Evolutionary conservation across 2,113 vertebrate species (phyloP).

Genomic region (Proterorhinus semilunaris): DNA sequence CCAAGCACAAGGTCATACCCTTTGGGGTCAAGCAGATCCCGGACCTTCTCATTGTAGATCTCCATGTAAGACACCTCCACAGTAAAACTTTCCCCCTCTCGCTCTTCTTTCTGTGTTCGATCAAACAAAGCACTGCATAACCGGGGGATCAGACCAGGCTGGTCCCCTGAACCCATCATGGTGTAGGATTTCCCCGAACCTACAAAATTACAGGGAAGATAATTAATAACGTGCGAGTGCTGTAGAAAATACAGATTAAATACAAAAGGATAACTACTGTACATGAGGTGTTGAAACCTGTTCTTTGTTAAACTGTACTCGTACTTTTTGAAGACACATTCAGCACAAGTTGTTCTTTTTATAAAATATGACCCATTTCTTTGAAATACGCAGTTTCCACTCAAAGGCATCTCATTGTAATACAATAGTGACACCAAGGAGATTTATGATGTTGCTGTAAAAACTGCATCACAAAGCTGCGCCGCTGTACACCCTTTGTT

Average conservation of each 20-base stretch:
- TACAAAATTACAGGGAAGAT: conserved; percentile 51
- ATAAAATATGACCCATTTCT: conserved; percentile 5
- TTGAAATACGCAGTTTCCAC: background rate
- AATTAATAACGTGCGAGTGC: background rate
- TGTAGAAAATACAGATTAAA: background rate
- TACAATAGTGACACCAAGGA: conserved; percentile 1
- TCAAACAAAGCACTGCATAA: conserved; percentile 95
- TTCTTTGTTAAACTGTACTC: background rate
- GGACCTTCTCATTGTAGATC: conserved; percentile 98
- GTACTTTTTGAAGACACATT: background rate
- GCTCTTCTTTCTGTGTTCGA: conserved; percentile 87
- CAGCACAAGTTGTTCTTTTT: conserved; percentile 1
- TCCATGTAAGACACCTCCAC: conserved; percentile 99
- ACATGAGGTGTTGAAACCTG: background rate
- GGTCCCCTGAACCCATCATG: conserved; percentile 97
- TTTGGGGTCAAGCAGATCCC: conserved; percentile 97
- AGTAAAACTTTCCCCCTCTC: conserved; percentile 91
- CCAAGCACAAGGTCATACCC: conserved; percentile 76
- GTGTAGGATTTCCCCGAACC: conserved; percentile 98
- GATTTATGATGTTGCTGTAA: conserved; percentile 6
- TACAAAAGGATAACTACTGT: background rate
- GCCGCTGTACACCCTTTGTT: conserved; percentile 1
- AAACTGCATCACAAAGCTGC: background rate
- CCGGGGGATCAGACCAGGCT: conserved; percentile 92
- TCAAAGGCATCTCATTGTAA: background rate